Base-by-base conservation (phyloP, 2,888 invertebrate genomes). In the Dysmachus trigonus region DNA sequence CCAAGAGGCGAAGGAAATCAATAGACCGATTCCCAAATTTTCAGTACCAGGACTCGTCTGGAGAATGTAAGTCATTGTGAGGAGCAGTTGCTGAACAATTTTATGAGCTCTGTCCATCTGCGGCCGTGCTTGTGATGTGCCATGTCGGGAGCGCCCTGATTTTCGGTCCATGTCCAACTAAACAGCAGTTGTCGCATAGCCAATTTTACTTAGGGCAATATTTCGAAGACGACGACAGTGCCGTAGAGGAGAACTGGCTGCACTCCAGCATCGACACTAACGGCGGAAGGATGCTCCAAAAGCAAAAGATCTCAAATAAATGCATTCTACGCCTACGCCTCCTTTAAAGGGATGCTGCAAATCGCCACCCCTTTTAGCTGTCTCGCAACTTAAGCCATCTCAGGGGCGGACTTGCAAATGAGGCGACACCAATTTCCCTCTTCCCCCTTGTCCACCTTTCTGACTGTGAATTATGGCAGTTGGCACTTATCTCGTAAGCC, bases 401-500 rank as follows among this genome's bases (percentile, higher is more conserved):
- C 33, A 30, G 27, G 53, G 53, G 53, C 31, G 47, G 47, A 53
- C n/a, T 30, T 53, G 15, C 30, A 81, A 51, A 53, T 33, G 33
- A 81, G 31, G 18, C 33, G 8, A 18, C 38, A 41, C 38, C 38
- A 3, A 33, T 6, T 51, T 7, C 53, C 27, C 30, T 2, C n/a
- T n/a, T n/a, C n/a, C n/a, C n/a, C n/a, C n/a, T n/a, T n/a, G n/a
- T n/a, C 81, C 31, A 81, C 47, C 51, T 79, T 51, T 27, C 53
- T 22, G 30, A n/a, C 30, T 31, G 22, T 81, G 53, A 81, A 13
- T 81, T 81, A 81, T 81, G 53, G 62, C 81, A 81, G 30, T 81
- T 81, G 81, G 81, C 81, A 81, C 81, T 81, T 81, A 81, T 81
- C 81, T 81, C 81, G 62, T 81, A 62, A 81, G 53, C 53, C 33